Evolutionary conservation across 2,113 vertebrate genomes (phyloP).

Genomic region (Nansenia antarctica): DNA sequence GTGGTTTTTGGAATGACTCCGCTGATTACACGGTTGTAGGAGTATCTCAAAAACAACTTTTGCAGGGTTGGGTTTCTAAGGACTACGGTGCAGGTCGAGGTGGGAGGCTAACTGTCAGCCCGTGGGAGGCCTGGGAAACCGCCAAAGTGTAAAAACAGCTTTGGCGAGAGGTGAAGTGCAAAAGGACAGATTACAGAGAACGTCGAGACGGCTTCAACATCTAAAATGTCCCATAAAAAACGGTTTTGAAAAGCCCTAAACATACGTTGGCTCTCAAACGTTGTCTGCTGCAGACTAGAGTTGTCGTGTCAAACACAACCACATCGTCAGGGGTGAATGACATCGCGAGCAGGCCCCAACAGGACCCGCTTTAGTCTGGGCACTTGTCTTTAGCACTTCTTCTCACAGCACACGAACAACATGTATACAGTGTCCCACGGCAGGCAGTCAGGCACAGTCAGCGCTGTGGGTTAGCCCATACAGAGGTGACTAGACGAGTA

Average conservation of each 20-base stretch:
- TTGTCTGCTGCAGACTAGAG: not conserved
- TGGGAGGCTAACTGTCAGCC: not conserved
- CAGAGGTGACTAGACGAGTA: conserved; percentile 52
- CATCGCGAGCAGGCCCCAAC: conserved; percentile 2
- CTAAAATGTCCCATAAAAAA: not conserved
- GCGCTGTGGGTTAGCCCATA: conserved; percentile 22
- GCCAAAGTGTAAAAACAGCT: not conserved
- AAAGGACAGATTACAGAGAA: not conserved
- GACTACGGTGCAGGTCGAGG: not conserved
- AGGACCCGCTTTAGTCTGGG: not conserved
- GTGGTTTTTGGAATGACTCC: conserved; percentile 13
- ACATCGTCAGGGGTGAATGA: not conserved
- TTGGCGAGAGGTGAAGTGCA: not conserved
- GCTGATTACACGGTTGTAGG: conserved; percentile 12
- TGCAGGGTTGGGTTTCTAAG: not conserved
- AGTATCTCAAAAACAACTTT: not conserved
- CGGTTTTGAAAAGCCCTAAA: not conserved
- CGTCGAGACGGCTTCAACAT: not conserved
- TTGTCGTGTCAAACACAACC: not conserved
- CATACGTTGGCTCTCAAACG: not conserved
- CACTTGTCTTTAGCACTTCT: conserved; percentile 9
- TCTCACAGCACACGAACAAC: conserved; percentile 3
- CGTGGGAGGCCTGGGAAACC: not conserved
- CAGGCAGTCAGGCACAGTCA: not conserved
- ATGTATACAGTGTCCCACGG: no score